Base-by-base conservation (phyloP, 2,888 invertebrate genomes). In the Xestia rhomboidea region DNA sequence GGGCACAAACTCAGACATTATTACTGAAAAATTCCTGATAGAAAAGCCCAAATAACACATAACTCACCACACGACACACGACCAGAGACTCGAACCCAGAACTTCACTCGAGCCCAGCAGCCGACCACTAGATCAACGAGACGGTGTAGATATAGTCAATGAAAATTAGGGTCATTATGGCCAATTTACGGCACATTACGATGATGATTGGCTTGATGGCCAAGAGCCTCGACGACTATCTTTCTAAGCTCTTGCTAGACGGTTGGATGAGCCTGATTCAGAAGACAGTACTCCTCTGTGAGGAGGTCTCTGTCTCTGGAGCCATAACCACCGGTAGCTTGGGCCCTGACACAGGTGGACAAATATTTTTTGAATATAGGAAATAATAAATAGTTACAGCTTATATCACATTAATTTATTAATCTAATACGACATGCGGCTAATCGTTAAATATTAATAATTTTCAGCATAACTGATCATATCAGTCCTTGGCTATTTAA, bases 331-430 rank as follows among this genome's bases (percentile, higher is more conserved):
- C 30, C 10, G 21, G 21, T 10, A 60, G 30, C 30, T 60, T 60
- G 60, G 30, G 10, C 21, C 60, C 60, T 60, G 8, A 18, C 18
- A 30, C 30, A 21, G 21, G 21, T 34, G 30, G 30, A 21, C 21
- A 10, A 60, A 1, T 7, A 7, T 27, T 27, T 21, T 57, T 34
- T 34, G 0, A 34, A 62, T 4, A 62, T 11, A 34, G 30, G 34
- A 62, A 62, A 62, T 34, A 27, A 64, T 41, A 41, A 44, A 64
- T 8, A 77, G 38, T 64, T 64, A 41, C n/a, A 77, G 10, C 24
- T 46, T 64, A 30, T 21, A 64, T 69, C 63, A 64, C 38, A 69
- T 69, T 41, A n/a, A 41, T 69, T 63, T 44, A 63, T 68, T 34
- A 41, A 57, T 64, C 46, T 41, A 41, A 66, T 51, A 38, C 24